phyloP scores from a whole-genome alignment of 2,888 invertebrate genomes.

The Clunio marinus region DNA sequence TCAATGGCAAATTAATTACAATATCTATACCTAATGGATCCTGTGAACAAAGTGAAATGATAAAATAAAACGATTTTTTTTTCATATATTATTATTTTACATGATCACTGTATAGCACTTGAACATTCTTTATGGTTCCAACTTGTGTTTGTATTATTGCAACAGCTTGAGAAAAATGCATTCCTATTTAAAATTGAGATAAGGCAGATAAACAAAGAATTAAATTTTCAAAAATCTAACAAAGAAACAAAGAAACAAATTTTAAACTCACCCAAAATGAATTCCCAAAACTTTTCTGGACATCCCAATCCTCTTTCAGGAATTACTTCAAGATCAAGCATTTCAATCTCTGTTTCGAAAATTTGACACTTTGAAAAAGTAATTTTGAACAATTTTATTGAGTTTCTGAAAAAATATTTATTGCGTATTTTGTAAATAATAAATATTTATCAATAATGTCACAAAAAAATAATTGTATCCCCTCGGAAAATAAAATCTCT shows the following conservation, averaged over 20 bases:
- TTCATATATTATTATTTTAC: constrained; percentile 55
- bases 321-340: constrained; percentile 95
- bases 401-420: background rate
- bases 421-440: background rate
- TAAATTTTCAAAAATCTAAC: background rate
- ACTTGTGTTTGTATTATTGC: constrained; percentile 95
- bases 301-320: constrained; percentile 94
- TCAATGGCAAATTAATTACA: constrained; percentile 92
- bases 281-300: constrained; percentile 85
- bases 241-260: constrained; percentile 31
- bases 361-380: constrained; percentile 26
- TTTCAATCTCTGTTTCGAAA: constrained; percentile 53
- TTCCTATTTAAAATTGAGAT: constrained; percentile 60
- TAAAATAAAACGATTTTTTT: background rate
- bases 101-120: constrained; percentile 94
- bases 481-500: too few relatives aligned
- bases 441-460: too few relatives aligned
- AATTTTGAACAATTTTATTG: too few relatives aligned
- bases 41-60: constrained; percentile 56
- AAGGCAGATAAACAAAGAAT: background rate
- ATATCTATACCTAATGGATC: constrained; percentile 93
- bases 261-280: constrained; percentile 82
- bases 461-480: too few relatives aligned
- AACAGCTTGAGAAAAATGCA: constrained; percentile 97
- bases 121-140: constrained; percentile 88